Evolutionary conservation across 2,888 invertebrate species (phyloP), one percentile per base, ranked within the genome.

Genomic region (Morpho deidamia): DNA sequence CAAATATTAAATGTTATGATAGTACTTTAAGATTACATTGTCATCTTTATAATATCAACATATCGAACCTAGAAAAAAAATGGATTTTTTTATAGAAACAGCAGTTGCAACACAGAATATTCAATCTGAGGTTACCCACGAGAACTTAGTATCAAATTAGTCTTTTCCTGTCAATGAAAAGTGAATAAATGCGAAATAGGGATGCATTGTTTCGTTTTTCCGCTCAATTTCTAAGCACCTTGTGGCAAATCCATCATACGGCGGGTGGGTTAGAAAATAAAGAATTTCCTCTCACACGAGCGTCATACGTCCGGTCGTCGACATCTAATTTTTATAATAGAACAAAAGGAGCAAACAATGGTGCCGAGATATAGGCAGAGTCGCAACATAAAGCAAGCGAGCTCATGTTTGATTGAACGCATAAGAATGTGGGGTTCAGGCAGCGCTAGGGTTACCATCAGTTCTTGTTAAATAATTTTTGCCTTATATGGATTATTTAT

Each of bases 371-470:
- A 74, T 70, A 69, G 64, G 61, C 66, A 65, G 67, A 69, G 70
- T 71, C 68, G 68, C 76, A 72, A 69, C 63, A 66, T 61, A 70
- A 68, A 66, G 66, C 63, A 66, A 64, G 73, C 71, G 69, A 75
- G 79, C 75, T 82, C 78, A 78, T 76, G 74, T 84, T 83, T 85
- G 87, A 88, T 87, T 84, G 86, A 84, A 87, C 79, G 84, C 84
- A 79, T 84, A 86, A 87, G 86, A 87, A 86, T 86, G 86, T 81
- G 76, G 78, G 72, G 79, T 76, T 74, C 71, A 69, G 74, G 71
- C 73, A 70, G 75, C 66, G 65, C 54, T 40, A 47, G 47, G 39
- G 47, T 40, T 39, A 40, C 47, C 39, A 11, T 23, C 32, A 32
- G 11, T n/a, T 9, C 5, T n/a, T 10, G 2, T 35, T 35, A 23